phyloP scores from a whole-genome alignment of 2,113 vertebrate species.

The Butorides virescens region DNA sequence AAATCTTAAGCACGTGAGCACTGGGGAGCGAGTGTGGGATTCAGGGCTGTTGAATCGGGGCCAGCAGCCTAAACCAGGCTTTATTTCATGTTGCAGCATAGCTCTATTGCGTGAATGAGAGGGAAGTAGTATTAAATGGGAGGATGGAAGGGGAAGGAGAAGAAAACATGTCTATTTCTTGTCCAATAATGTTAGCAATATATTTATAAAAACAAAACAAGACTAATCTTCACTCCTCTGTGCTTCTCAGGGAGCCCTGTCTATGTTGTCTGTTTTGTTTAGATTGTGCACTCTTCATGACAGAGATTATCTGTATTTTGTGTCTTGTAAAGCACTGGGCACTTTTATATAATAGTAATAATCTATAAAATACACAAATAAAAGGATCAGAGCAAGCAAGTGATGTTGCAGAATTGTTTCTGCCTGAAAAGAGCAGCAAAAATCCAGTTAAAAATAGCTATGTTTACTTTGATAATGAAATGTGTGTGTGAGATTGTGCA shows the following conservation, averaged over 20 bases:
- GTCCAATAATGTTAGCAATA: not conserved
- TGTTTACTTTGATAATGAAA: not conserved
- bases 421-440: not conserved
- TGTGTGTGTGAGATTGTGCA: not conserved
- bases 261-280: constrained; percentile 30
- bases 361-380: not conserved
- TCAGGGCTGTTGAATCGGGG: not conserved
- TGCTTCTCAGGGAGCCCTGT: not conserved
- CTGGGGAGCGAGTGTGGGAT: not conserved
- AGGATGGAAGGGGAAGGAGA: not conserved
- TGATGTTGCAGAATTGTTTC: not conserved
- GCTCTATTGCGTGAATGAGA: not conserved
- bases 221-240: constrained; percentile 9
- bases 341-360: constrained; percentile 6
- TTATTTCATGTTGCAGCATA: constrained; percentile 26
- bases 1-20: not conserved
- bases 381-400: not conserved
- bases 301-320: constrained; percentile 22
- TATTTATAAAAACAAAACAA: not conserved
- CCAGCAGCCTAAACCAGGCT: constrained; percentile 27
- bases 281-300: not conserved
- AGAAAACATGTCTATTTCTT: constrained; percentile 19
- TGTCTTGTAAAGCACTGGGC: not conserved
- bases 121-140: not conserved
- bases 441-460: not conserved